phyloP scores from a whole-genome alignment of 2,888 invertebrate species.

The Labia minor region DNA sequence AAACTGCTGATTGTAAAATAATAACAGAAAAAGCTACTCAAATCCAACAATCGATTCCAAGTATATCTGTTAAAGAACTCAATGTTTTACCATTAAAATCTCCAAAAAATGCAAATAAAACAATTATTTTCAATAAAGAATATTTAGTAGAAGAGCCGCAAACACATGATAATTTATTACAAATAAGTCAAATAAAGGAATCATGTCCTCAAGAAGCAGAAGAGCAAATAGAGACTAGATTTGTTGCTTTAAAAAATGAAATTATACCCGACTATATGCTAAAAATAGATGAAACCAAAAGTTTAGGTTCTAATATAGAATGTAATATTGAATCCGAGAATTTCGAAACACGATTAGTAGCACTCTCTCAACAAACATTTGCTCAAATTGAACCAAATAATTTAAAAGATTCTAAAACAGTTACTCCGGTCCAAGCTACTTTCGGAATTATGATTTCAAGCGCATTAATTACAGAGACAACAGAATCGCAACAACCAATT shows the following conservation, averaged over 20 bases:
- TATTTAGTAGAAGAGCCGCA: neutral
- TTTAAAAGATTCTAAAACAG: neutral
- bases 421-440: neutral
- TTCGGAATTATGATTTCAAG: neutral
- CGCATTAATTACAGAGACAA: neutral
- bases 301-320: neutral
- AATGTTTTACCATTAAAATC: neutral
- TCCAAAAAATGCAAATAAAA: constrained; percentile 7
- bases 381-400: neutral
- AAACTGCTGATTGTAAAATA: constrained; percentile 21
- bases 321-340: neutral
- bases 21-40: constrained; percentile 19
- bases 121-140: constrained; percentile 16
- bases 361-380: neutral
- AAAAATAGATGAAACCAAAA: neutral
- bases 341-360: neutral
- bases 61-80: constrained; percentile 19
- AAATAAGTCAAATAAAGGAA: neutral
- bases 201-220: neutral
- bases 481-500: neutral
- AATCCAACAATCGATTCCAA: constrained; percentile 21
- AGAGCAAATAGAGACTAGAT: neutral
- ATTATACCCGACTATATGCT: neutral
- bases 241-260: neutral
- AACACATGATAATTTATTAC: neutral